These are phyloP conservation scores for Melanotus villosus DNA, from an alignment of 2,888 invertebrate species.

Conservation along the genomic window DNA sequence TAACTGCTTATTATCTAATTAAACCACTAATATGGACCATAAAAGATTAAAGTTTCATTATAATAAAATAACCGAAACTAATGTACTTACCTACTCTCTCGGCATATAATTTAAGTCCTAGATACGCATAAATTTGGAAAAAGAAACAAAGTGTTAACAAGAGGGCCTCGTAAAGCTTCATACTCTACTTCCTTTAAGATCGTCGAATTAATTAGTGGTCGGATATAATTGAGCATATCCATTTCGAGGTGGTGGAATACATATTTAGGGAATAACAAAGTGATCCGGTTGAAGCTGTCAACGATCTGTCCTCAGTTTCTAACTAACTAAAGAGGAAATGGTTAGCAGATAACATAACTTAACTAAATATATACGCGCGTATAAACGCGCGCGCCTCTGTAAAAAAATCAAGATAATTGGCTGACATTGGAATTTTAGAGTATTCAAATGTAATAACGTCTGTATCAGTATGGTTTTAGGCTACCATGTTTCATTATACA, in stretches of 20 bases:
- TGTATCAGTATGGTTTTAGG: too few species aligned
- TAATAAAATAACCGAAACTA: background rate
- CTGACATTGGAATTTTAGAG: background rate
- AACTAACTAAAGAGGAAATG: background rate
- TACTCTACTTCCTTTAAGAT: constrained; percentile 19
- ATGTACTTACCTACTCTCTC: background rate
- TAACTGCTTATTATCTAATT: constrained; percentile 1
- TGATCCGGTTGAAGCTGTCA: background rate
- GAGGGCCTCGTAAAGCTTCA: constrained; percentile 15
- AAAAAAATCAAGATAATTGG: background rate
- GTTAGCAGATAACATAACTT: background rate
- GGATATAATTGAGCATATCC: background rate
- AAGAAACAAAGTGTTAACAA: constrained; percentile 17
- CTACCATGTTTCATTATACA: constrained; percentile 1
- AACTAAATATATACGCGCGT: background rate
- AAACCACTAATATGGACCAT: background rate
- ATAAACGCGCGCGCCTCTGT: too few species aligned
- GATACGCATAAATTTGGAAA: constrained; percentile 7
- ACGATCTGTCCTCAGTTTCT: background rate
- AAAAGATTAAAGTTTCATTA: background rate
- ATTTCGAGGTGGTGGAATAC: background rate
- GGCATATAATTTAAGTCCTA: background rate
- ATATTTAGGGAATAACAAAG: background rate
- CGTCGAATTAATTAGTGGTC: constrained; percentile 16
- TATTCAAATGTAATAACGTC: background rate